Evolutionary conservation across 2,113 vertebrate species (phyloP).

Genomic region (Saccopteryx bilineata): DNA sequence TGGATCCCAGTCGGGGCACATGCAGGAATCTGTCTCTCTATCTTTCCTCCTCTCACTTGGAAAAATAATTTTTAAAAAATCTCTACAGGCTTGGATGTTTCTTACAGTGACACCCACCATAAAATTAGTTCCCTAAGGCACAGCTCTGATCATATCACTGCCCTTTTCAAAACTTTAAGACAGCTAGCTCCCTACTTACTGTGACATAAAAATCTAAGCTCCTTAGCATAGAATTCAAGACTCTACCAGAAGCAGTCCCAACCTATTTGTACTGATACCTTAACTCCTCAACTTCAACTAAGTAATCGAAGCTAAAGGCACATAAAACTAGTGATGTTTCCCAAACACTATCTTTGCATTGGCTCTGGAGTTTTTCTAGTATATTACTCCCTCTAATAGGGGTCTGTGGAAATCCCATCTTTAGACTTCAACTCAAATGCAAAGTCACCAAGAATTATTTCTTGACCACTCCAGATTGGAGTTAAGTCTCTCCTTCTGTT

Average conservation of each 20-base stretch:
- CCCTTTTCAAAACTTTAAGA: background rate
- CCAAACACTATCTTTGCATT: background rate
- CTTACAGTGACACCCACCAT: background rate
- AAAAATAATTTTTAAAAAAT: background rate
- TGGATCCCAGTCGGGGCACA: too few relatives aligned
- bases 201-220: constrained; percentile 23
- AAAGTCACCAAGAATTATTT: constrained; percentile 20
- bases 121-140: background rate
- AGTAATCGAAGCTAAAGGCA: constrained; percentile 6
- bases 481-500: constrained; percentile 35
- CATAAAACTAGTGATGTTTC: constrained; percentile 1
- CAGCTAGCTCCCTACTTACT: background rate
- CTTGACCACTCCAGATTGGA: background rate
- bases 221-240: background rate
- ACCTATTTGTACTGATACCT: background rate
- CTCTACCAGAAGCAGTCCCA: background rate
- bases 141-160: background rate
- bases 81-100: background rate
- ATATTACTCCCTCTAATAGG: background rate
- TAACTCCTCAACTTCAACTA: constrained; percentile 3
- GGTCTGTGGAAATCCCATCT: constrained; percentile 13
- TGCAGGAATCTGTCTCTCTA: too few relatives aligned
- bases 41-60: too few relatives aligned
- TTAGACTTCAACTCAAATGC: background rate
- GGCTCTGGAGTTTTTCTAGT: background rate